Evolutionary conservation across 2,888 invertebrate genomes (phyloP), one percentile per base, ranked within the genome.

Genomic region (Petrophora chlorosata): DNA sequence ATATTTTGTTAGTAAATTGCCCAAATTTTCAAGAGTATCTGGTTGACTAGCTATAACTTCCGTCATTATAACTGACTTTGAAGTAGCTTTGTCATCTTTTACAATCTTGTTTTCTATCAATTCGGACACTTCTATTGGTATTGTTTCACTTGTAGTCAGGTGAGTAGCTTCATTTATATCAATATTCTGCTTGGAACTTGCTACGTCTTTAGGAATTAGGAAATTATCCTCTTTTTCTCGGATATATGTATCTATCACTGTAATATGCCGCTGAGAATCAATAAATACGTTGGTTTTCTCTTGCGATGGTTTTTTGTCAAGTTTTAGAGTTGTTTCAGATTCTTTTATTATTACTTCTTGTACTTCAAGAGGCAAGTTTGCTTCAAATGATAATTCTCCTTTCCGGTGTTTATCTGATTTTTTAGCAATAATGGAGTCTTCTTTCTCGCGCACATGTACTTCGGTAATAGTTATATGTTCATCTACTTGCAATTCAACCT

Each of bases 391-490:
- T 47, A 71, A 49, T 38, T 70, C 61, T 29, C 63, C 53, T 44
- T 63, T 50, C 30, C 63, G 69, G n/a, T 50, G 50, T 17, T 51
- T 33, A 22, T 57, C 53, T 26, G 48, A 40, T 44, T 45, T 47
- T 42, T 49, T 63, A 22, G 43, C 43, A 14, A 70, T 59, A 9
- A 76, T 53, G 2, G 42, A 16, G 3, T 63, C 56, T 81, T 92
- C 92, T 56, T 82, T 87, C 54, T 92, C 92, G 19, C 74, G 83
- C 36, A 79, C 67, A 59, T 90, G 73, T 17, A 81, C 73, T 73
- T 93, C 92, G 8, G 82, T 87, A 7, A 93, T 73, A 46, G 91
- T 85, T 25, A 94, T 58, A 65, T 93, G 88, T 68, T 79, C 72
- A 59, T 65, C 79, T 19, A 70, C 38, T 64, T 82, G 70, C 40